Evolutionary conservation across 1,140 invertebrate genomes (phyloP).

Genomic region (Pristionchus pacificus): DNA sequence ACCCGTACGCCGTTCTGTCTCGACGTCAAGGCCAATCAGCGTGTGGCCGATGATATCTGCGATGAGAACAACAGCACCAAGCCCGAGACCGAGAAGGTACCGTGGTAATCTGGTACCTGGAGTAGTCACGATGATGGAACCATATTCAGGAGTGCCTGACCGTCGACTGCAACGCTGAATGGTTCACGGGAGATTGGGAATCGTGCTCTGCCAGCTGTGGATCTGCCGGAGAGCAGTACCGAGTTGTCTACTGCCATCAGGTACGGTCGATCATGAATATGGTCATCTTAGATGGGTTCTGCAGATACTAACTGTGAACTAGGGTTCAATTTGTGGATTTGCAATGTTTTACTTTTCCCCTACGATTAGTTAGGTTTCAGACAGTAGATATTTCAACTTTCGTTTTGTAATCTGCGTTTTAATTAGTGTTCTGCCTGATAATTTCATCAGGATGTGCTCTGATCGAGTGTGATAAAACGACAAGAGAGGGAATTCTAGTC

Average conservation of each 20-base stretch:
- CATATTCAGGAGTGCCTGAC: slow-evolving; percentile 71
- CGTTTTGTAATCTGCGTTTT: no score
- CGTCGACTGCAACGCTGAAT: slow-evolving; percentile 75
- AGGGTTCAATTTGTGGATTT: no score
- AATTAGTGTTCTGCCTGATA: no score
- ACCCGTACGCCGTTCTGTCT: slow-evolving; percentile 65
- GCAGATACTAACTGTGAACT: no score
- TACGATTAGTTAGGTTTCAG: no score
- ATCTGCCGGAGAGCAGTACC: slow-evolving; percentile 65
- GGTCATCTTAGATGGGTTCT: no score
- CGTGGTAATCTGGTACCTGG: neutral
- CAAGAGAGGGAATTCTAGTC: no score
- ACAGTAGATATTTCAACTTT: no score
- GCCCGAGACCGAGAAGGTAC: slow-evolving; percentile 58
- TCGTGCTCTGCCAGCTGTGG: slow-evolving; percentile 76
- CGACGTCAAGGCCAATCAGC: slow-evolving; percentile 63
- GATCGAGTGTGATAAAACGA: no score
- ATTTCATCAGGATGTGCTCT: no score
- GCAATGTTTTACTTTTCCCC: no score
- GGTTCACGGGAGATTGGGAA: slow-evolving; percentile 76
- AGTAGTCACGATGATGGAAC: neutral
- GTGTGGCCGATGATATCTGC: slow-evolving; percentile 73
- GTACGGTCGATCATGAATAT: no score
- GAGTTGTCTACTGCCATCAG: slow-evolving; percentile 66
- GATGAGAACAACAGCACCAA: slow-evolving; percentile 64